Evolutionary conservation across 2,888 invertebrate species (phyloP).

Genomic region (Ceriagrion tenellum): DNA sequence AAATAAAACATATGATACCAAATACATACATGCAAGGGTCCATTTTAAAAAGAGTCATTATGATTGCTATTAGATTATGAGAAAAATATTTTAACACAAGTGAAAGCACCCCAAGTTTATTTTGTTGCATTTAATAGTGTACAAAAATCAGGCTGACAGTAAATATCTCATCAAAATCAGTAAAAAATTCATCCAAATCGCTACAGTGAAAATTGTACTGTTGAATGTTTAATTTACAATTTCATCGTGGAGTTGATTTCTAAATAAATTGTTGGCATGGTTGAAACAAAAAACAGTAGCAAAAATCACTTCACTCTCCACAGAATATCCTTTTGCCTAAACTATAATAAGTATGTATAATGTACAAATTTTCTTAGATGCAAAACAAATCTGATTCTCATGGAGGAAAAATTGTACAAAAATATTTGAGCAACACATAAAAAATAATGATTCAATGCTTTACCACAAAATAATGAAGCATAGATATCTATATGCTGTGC

Average conservation of each 20-base stretch:
- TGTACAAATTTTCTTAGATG: neutral
- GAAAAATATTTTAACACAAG: neutral
- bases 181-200: slow-evolving; percentile 56
- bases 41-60: too few species aligned
- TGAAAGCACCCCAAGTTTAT: slow-evolving; percentile 66
- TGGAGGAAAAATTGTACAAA: slow-evolving; percentile 52
- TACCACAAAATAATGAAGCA: slow-evolving; percentile 9
- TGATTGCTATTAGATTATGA: neutral
- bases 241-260: slow-evolving; percentile 26
- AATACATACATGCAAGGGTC: too few species aligned
- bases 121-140: slow-evolving; percentile 64
- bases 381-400: neutral
- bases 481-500: neutral
- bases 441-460: neutral
- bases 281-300: slow-evolving; percentile 19
- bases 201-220: slow-evolving; percentile 63
- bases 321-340: slow-evolving; percentile 26
- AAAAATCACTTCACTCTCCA: slow-evolving; percentile 8
- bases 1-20: too few species aligned
- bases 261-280: neutral
- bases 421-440: slow-evolving; percentile 41
- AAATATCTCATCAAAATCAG: slow-evolving; percentile 64
- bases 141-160: slow-evolving; percentile 54
- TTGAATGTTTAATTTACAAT: slow-evolving; percentile 57
- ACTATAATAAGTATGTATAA: slow-evolving; percentile 21